A percentile compares a stretch with the other conserved stretches of the same genome.
phyloP scores from a whole-genome alignment of 2,888 invertebrate species.

The Punctoribates punctum region DNA sequence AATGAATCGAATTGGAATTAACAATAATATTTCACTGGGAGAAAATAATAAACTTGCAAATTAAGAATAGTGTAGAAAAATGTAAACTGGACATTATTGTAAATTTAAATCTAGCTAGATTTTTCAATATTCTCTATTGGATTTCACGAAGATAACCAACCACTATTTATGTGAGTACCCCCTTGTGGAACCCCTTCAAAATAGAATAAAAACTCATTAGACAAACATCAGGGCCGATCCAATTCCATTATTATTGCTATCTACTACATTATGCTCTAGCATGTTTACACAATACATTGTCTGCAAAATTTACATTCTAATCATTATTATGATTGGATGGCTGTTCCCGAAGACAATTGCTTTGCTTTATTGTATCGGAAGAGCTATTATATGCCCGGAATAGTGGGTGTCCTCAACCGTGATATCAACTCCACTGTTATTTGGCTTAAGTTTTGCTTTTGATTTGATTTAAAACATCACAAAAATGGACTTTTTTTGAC shows the following conservation, averaged over 20 bases:
- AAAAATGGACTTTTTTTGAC: background rate
- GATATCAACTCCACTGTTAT: background rate
- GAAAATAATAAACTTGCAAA: no score
- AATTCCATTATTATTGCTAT: background rate
- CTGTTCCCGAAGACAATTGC: background rate
- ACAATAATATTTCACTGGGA: no score
- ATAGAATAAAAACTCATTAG: background rate
- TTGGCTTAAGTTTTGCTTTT: background rate
- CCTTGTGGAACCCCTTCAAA: no score
- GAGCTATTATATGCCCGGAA: background rate
- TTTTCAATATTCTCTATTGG: no score
- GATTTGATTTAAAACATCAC: background rate
- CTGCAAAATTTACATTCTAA: constrained; percentile 10
- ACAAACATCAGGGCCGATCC: background rate
- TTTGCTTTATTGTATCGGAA: background rate
- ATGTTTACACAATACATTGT: background rate
- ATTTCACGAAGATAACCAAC: no score
- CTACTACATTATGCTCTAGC: background rate
- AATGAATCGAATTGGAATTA: no score
- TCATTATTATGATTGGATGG: constrained; percentile 24
- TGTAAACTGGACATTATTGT: no score
- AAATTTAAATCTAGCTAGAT: no score
- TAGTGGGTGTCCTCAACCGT: background rate
- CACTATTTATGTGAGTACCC: no score
- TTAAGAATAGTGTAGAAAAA: no score